These are phyloP conservation scores for Struthio camelus DNA, from an alignment of 2,113 vertebrate species.

Conservation along the genomic window DNA sequence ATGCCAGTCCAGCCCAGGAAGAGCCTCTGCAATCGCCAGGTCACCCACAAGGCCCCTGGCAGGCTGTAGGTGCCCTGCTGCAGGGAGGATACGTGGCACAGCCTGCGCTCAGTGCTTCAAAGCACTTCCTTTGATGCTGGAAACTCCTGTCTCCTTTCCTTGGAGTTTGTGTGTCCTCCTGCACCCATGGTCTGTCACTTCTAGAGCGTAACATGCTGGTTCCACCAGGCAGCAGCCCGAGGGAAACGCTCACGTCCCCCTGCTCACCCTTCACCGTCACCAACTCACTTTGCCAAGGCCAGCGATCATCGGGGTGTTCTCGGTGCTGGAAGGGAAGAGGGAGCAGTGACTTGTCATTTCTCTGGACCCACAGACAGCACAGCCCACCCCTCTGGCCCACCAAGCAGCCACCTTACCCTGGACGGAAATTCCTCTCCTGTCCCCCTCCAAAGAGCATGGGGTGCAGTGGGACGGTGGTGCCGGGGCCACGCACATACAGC, in stretches of 20 bases:
- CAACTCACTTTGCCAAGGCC: constrained; percentile 91
- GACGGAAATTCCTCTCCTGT: constrained; percentile 91
- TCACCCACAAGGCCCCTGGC: rapidly evolving
- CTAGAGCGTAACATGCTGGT: not conserved
- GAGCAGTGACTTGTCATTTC: not conserved
- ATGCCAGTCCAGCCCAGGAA: not conserved
- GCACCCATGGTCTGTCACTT: rapidly evolving
- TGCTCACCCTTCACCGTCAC: not conserved
- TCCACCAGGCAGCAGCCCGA: not conserved
- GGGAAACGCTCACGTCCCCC: not conserved
- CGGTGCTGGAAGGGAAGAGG: constrained; percentile 81
- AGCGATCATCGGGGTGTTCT: constrained; percentile 97
- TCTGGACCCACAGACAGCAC: not conserved
- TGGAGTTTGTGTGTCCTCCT: rapidly evolving
- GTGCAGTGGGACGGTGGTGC: constrained; percentile 78
- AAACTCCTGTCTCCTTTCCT: not conserved
- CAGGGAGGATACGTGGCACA: not conserved
- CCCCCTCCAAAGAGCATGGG: constrained; percentile 94
- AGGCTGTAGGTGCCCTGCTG: not conserved
- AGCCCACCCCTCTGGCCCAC: not conserved
- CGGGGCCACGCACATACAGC: constrained; percentile 80
- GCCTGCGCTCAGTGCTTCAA: rapidly evolving
- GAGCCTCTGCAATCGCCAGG: not conserved
- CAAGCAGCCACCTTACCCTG: constrained; percentile 80
- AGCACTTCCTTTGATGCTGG: not conserved